These are phyloP conservation scores for Rhegmatorhina hoffmannsi DNA, from an alignment of 2,113 vertebrate species.

Conservation along the genomic window DNA sequence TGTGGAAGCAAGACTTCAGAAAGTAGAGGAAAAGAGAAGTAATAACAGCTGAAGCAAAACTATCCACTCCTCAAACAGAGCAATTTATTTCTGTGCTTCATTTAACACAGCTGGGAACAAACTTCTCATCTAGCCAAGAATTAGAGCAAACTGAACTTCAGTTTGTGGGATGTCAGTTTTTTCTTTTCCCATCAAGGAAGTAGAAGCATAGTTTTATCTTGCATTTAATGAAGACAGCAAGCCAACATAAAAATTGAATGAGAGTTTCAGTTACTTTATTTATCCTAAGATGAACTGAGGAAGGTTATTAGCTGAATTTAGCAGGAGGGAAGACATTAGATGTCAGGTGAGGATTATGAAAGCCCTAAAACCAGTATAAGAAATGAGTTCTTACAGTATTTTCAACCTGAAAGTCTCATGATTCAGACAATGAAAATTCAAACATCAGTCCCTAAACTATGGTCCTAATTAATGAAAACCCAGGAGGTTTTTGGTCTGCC, in stretches of 20 bases:
- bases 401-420: neutral
- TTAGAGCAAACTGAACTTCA: neutral
- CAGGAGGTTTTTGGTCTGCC: accelerated
- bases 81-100: neutral
- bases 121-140: neutral
- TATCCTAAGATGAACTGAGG: neutral
- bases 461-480: neutral
- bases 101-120: neutral
- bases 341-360: neutral
- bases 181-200: neutral
- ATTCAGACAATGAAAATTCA: neutral
- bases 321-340: neutral
- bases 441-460: neutral
- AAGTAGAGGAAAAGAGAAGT: neutral
- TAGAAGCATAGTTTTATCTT: neutral
- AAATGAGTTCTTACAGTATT: neutral
- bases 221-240: neutral
- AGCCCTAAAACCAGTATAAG: neutral
- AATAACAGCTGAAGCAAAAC: neutral
- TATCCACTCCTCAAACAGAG: neutral
- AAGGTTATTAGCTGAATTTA: neutral
- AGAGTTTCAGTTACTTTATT: neutral
- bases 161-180: neutral
- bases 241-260: neutral
- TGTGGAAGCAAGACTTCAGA: neutral